Evolutionary conservation across 23 tunicate species (phyloP).

Genomic region (Botrylloides violaceus): DNA sequence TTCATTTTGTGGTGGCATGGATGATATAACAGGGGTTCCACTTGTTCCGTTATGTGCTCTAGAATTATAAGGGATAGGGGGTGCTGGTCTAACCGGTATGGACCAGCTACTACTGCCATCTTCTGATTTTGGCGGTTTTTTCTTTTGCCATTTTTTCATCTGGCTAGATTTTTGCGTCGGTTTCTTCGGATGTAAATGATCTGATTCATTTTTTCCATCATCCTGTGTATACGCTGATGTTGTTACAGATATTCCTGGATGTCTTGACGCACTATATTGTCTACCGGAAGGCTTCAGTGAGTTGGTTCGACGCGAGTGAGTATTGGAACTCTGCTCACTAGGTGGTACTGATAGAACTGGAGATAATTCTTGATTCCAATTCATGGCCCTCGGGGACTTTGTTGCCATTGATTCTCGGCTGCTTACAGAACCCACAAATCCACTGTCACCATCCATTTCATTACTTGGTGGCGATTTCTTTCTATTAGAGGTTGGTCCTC

Average conservation of each 20-base stretch:
- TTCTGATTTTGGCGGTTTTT: conserved; percentile 8
- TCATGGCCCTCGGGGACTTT: neutral
- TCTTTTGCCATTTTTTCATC: conserved; percentile 19
- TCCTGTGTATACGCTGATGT: neutral
- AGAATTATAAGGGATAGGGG: neutral
- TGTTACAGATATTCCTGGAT: neutral
- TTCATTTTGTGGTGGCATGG: neutral
- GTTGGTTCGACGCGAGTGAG: neutral
- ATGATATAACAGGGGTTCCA: neutral
- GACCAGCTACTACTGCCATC: conserved; percentile 21
- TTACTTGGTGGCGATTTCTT: neutral
- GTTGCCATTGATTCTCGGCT: conserved; percentile 49
- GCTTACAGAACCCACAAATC: conserved; percentile 83
- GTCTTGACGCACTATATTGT: neutral
- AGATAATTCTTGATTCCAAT: neutral
- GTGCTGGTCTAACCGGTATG: conserved; percentile 9
- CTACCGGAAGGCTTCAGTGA: neutral
- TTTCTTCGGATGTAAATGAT: conserved; percentile 19
- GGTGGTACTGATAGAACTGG: conserved; percentile 8
- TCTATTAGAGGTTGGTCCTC: neutral
- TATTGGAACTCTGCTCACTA: neutral
- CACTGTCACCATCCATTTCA: conserved; percentile 78
- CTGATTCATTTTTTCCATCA: neutral
- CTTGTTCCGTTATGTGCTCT: neutral
- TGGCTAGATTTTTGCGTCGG: conserved; percentile 18